Percentiles rank a stretch among this genome's conserved stretches.
Evolutionary conservation across 2,113 vertebrate species (phyloP).

Genomic region (Elachura formosa): DNA sequence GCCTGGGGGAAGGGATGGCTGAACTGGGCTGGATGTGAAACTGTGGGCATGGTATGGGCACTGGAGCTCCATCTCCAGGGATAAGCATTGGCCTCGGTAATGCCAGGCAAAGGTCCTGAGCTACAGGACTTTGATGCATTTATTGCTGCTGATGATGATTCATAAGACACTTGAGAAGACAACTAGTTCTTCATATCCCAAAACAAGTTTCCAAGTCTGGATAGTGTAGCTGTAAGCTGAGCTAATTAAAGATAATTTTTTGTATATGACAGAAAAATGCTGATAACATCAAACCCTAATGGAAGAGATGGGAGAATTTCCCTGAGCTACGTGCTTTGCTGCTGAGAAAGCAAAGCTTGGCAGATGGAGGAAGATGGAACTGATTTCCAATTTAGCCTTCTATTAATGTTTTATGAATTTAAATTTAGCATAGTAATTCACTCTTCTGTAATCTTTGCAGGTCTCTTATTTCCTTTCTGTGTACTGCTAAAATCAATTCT

Average conservation of each 20-base stretch:
- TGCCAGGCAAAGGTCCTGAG: not conserved
- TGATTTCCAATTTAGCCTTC: conserved; percentile 38
- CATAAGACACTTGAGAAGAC: not conserved
- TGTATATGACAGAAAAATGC: conserved; percentile 22
- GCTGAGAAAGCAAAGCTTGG: conserved; percentile 11
- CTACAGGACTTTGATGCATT: not conserved
- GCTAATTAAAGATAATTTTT: conserved; percentile 47
- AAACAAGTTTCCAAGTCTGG: conserved; percentile 4
- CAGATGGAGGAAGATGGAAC: conserved; percentile 16
- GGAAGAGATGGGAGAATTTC: conserved; percentile 24
- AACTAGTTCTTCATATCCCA: not conserved
- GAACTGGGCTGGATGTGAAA: not conserved
- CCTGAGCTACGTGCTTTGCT: conserved; percentile 21
- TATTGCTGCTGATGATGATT: not conserved
- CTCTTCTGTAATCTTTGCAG: not conserved
- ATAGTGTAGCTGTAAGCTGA: not conserved
- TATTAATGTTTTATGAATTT: conserved; percentile 58
- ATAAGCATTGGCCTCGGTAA: not conserved
- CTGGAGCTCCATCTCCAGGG: not conserved
- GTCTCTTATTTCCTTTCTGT: not conserved
- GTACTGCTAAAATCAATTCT: not conserved
- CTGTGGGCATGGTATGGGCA: not conserved
- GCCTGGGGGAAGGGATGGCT: not conserved
- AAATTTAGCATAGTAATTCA: conserved; percentile 28
- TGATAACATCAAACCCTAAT: conserved; percentile 33